phyloP scores from a whole-genome alignment of 1,140 invertebrate species.

The Zaprionus ghesquierei region DNA sequence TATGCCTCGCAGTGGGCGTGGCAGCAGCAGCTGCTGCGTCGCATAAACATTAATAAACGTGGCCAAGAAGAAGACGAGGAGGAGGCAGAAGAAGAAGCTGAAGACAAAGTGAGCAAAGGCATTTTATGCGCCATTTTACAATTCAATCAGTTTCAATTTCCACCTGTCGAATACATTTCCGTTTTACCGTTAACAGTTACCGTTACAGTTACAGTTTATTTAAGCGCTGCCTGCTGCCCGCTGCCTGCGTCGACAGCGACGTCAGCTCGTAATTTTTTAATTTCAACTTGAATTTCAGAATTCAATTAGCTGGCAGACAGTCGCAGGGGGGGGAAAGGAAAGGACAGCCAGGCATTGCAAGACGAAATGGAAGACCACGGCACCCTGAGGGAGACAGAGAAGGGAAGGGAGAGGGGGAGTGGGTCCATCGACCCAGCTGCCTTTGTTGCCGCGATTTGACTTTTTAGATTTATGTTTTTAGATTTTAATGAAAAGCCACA shows the following conservation, averaged over 20 bases:
- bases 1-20: conserved; percentile 9
- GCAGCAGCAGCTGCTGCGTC: conserved; percentile 54
- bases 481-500: conserved; percentile 77
- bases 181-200: conserved; percentile 68
- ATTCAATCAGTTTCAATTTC: conserved; percentile 80
- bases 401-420: conserved; percentile 14
- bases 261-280: conserved; percentile 71
- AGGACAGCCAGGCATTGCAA: background rate
- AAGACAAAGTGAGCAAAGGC: background rate
- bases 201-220: too few relatives aligned
- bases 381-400: too few relatives aligned
- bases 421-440: conserved; percentile 18
- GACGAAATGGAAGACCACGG: background rate
- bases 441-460: conserved; percentile 56
- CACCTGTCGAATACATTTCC: conserved; percentile 79
- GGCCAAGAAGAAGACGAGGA: background rate
- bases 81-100: background rate
- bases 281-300: conserved; percentile 73
- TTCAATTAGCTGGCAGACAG: conserved; percentile 61
- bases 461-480: conserved; percentile 76
- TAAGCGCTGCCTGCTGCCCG: background rate
- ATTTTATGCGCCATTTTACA: conserved; percentile 77
- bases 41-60: conserved; percentile 38
- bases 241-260: background rate
- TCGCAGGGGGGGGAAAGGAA: background rate